A percentile compares a stretch with the other conserved stretches of the same genome.
Evolutionary conservation across 2,113 vertebrate species (phyloP).

Genomic region (Aphyosemion australe): DNA sequence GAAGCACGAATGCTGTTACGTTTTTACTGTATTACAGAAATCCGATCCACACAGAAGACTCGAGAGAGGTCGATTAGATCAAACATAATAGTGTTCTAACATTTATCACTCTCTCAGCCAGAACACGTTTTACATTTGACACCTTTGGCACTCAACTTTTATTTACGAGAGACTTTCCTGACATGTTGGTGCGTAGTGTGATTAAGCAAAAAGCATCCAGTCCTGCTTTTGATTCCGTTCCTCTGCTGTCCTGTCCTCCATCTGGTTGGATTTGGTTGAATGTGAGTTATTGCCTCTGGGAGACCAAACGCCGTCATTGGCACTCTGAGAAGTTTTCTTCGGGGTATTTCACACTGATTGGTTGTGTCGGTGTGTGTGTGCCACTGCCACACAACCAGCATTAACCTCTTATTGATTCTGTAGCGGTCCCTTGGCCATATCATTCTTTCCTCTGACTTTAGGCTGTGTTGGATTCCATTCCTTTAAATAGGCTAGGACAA

Average conservation of each 20-base stretch:
- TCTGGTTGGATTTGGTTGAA: constrained; percentile 47
- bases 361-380: neutral
- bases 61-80: constrained; percentile 15
- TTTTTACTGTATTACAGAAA: constrained; percentile 2
- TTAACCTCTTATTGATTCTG: constrained; percentile 37
- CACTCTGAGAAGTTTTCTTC: constrained; percentile 25
- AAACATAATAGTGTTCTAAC: constrained; percentile 34
- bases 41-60: constrained; percentile 13
- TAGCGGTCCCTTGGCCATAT: constrained; percentile 9
- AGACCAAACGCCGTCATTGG: constrained; percentile 46
- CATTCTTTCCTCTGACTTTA: constrained; percentile 17
- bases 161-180: constrained; percentile 54
- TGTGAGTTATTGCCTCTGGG: constrained; percentile 37
- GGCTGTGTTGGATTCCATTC: constrained; percentile 17
- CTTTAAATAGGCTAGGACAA: constrained; percentile 27
- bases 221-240: constrained; percentile 45
- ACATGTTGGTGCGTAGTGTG: constrained; percentile 43
- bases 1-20: neutral
- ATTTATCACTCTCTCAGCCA: constrained; percentile 38
- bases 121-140: constrained; percentile 51
- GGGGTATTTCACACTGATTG: constrained; percentile 19
- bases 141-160: constrained; percentile 54
- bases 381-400: neutral
- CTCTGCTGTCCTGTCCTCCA: constrained; percentile 25
- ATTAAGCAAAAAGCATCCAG: constrained; percentile 56